These are phyloP conservation scores for Henricia sp. DNA, from an alignment of 53 echinoderm and acorn worm genomes.

Conservation along the genomic window DNA sequence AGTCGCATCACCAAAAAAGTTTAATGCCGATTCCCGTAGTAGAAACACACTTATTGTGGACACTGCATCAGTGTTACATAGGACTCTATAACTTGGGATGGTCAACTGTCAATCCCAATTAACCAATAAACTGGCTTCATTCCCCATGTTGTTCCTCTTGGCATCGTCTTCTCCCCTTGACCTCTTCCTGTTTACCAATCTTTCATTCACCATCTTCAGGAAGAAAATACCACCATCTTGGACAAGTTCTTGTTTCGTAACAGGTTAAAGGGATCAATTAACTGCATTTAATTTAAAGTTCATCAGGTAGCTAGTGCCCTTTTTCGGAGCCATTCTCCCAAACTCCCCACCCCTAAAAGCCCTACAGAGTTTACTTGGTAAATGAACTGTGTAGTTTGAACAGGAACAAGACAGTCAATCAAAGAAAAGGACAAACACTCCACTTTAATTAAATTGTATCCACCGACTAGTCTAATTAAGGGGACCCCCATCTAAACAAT, in stretches of 20 bases:
- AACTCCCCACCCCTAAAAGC: background rate
- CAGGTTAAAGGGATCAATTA: too few species aligned
- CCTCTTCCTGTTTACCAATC: background rate
- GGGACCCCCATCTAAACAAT: constrained; percentile 29
- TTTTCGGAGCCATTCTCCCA: background rate
- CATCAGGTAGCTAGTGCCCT: background rate
- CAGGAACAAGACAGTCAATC: constrained; percentile 41
- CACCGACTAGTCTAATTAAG: constrained; percentile 30
- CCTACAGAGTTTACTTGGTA: constrained; percentile 9
- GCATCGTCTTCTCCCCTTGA: background rate
- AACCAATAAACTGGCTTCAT: too few species aligned
- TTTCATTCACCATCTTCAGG: background rate
- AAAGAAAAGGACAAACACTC: constrained; percentile 24
- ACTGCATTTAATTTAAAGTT: background rate
- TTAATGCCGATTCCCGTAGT: too few species aligned
- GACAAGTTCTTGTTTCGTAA: too few species aligned
- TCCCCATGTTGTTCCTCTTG: background rate
- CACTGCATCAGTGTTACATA: too few species aligned
- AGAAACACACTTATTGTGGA: too few species aligned
- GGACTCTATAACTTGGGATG: too few species aligned
- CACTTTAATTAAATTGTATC: constrained; percentile 62
- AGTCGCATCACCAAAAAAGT: too few species aligned
- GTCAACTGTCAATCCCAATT: too few species aligned
- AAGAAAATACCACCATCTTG: too few species aligned
- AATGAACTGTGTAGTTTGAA: background rate